These are phyloP conservation scores for Exaiptasia diaphana DNA, from an alignment of 64 coral and sea anemone species.

Conservation along the genomic window DNA sequence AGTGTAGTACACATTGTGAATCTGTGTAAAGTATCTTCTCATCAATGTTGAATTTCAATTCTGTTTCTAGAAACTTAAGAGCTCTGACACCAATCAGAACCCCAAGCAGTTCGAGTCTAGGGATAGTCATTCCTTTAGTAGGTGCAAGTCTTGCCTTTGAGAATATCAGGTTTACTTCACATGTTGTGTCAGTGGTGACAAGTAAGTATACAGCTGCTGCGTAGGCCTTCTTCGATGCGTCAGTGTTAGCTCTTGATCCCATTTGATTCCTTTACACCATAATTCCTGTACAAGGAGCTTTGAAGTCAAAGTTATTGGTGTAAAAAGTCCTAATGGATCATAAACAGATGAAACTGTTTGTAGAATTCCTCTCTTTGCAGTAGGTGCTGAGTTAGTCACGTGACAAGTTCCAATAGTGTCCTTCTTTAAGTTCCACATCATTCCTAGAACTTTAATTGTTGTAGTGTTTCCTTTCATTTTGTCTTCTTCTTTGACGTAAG, in stretches of 20 bases:
- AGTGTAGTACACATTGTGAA: slow-evolving; percentile 34
- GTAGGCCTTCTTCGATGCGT: slow-evolving; percentile 23
- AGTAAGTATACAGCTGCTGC: slow-evolving; percentile 23
- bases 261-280: not conserved
- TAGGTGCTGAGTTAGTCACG: not conserved
- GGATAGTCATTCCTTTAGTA: slow-evolving; percentile 35
- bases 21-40: slow-evolving; percentile 17
- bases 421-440: slow-evolving; percentile 9
- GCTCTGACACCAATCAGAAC: slow-evolving; percentile 42
- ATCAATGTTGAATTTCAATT: not conserved
- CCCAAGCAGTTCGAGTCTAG: slow-evolving; percentile 50
- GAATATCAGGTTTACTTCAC: slow-evolving; percentile 7
- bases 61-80: slow-evolving; percentile 17
- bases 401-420: not conserved
- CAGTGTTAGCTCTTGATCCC: slow-evolving; percentile 30
- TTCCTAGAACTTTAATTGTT: slow-evolving; percentile 43
- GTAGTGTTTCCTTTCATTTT: not conserved
- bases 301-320: slow-evolving; percentile 9
- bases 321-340: slow-evolving; percentile 41
- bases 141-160: slow-evolving; percentile 59
- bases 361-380: not conserved
- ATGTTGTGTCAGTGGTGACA: not conserved
- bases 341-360: slow-evolving; percentile 24
- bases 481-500: slow-evolving; percentile 1
- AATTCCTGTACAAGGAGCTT: slow-evolving; percentile 32